Base-by-base conservation (phyloP, 2,113 vertebrate genomes). In the Clarias macrocephalus region DNA sequence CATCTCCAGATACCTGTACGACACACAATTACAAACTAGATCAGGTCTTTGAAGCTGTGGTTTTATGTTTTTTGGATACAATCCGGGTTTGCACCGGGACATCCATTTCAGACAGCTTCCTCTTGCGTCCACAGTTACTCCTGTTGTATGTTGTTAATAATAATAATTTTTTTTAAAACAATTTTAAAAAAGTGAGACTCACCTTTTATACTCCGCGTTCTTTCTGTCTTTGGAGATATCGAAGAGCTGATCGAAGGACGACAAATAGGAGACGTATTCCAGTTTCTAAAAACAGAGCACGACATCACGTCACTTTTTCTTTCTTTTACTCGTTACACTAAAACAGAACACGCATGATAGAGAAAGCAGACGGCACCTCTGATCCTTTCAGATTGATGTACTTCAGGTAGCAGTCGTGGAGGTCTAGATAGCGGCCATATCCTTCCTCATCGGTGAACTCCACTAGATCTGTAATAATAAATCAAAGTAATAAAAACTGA, bases 381-480 rank as follows among this genome's bases (percentile, higher is more conserved):
- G 96, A 96, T 1, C 97, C 97, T 86, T 99, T 99, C n/a, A 99
- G 92, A 85, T 99, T 99, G 88, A 96, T 99, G 92, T 96, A 99
- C 91, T 99, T 99, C 89, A 99, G 95, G 87, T 97, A 99, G 93
- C 98, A 99, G 90, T 99, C 97, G 0, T 99, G 98, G 33, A 99
- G 97, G 88, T 99, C 98, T 0, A 99, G 92, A 92, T 99, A 99
- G 15, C 97, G 96, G 0, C 98, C 98, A 0, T 99, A 99, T 0
- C 98, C 98, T 88, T 99, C 98, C 92, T 99, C 98, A 86, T 99
- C 98, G 0, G 97, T 98, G 93, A 99, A 99, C 91, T 99, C 98
- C 88, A 99, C 98, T 83, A 99, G 90, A 89, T 99, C 98, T 99
- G 91, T 15, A 80, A 25, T 83, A 84, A 25, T 83, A 84, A 84